Evolutionary conservation across 1,140 invertebrate species (phyloP), one percentile per base, ranked within the genome.

Genomic region (Diorhabda sublineata): DNA sequence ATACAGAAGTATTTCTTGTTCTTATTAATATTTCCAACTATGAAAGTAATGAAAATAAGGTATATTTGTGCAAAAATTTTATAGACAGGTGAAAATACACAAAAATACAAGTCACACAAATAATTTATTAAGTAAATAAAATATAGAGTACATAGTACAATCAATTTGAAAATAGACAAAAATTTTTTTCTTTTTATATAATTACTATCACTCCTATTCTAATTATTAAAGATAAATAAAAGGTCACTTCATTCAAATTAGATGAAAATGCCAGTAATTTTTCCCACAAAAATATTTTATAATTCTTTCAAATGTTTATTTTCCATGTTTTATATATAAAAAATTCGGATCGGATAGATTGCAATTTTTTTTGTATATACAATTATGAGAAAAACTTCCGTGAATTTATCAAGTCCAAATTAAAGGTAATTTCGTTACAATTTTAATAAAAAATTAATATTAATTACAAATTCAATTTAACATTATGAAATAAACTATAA

Each of bases 41-140:
- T 26, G 26, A 26, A 26, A 26, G 26, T 26, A 26, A 26, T 26
- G 26, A 26, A 26, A 26, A 26, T 26, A 26, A 26, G 26, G 26
- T 26, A 26, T 26, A 26, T 26, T 26, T 26, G 26, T 26, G 26
- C 26, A 26, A 26, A 26, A 26, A 1, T 26, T 26, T 26, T 26
- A 26, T 26, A 26, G 26, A 26, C 26, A 26, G 26, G 26, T 26
- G 59, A 61, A 26, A 41, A 61, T 42, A 61, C 59, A 61, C 9
- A 61, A 42, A 61, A 61, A 42, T 61, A 61, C 8, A 61, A 42
- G 59, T 61, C 67, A 68, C 67, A 68, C 67, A 68, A 61, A 68
- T 68, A 68, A 68, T 68, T 68, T 68, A 68, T 62, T 68, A 63
- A 68, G 59, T 68, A 68, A 68, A 68, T 61, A 68, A 68, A 68